Base-by-base conservation (phyloP, 1,140 invertebrate species). In the Drosophila miranda region DNA sequence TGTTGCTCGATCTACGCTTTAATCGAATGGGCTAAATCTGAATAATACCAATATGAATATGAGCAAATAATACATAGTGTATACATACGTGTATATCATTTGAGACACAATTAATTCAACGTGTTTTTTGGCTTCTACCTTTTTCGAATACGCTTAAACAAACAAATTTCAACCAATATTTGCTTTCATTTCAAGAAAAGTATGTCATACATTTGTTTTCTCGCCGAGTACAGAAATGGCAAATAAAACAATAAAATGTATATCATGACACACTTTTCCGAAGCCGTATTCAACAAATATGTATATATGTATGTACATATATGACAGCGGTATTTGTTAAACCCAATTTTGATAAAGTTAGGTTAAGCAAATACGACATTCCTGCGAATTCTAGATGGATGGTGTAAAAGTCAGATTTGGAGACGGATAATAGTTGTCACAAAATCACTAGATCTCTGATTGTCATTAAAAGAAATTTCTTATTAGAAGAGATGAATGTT, bases 241-340 rank as follows among this genome's bases (percentile, higher is more conserved):
- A 74, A 74, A 74, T 64, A 73, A 74, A 61, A 74, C 60, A 74
- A 74, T 74, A 74, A 74, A 74, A 74, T 74, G 43, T 74, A 74
- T 74, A 66, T 74, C 70, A 64, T 74, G 70, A 74, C 70, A 74
- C 49, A 74, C 70, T 74, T 74, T 74, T 64, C 48, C 59, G 68
- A 49, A 11, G 30, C 28, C 57, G 53, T 64, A 74, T 74, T 64
- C 63, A 74, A 53, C 74, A 74, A 74, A 74, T 74, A 38, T 38
- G 34, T 13, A 13, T 11, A 4, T 13, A 74, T 74, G 74, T 74
- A 38, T 38, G 34, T 13, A 13, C 4, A 4, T 13, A 74, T 74
- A 74, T 74, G 70, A 28, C 34, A n/a, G 26, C 45, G 46, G 14
- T 64, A 64, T 51, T 74, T 74, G 70, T 41, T 56, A 56, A 74